Percentiles rank a stretch among this genome's conserved stretches.
Conservation (phyloP, 2,888 invertebrate genomes). For the Agonopterix heracliana region DNA sequence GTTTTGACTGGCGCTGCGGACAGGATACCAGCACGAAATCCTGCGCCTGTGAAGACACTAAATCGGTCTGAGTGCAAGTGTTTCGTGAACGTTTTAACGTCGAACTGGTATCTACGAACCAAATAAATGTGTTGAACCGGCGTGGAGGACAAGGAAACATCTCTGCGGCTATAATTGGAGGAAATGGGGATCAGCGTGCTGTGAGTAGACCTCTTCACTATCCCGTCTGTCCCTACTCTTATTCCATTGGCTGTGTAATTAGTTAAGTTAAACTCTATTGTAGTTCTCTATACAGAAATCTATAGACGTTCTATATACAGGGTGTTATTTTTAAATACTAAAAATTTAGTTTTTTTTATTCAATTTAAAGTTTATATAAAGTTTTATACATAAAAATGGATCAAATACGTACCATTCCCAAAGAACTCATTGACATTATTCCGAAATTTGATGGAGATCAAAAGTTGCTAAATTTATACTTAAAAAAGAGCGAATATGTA, state of each 20-base stretch:
- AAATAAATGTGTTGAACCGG: not conserved
- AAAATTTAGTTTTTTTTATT: too few species aligned
- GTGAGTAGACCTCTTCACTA: conserved; percentile 1
- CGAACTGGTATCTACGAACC: not conserved
- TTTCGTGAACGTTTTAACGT: not conserved
- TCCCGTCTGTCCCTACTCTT: not conserved
- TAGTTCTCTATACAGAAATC: conserved; percentile 1
- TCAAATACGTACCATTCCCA: not conserved
- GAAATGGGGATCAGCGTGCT: not conserved
- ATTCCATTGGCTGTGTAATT: not conserved
- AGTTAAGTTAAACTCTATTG: not conserved
- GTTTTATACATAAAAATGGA: conserved; percentile 1
- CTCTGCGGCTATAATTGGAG: not conserved
- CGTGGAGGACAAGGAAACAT: not conserved
- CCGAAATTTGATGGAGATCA: conserved; percentile 1
- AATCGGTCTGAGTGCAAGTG: not conserved
- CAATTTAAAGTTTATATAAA: too few species aligned
- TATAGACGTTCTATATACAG: not conserved
- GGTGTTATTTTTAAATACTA: not conserved
- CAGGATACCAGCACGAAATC: not conserved
- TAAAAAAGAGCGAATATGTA: conserved; percentile 1
- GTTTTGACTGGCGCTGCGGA: not conserved
- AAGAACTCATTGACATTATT: not conserved
- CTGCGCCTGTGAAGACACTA: not conserved
- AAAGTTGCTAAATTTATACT: conserved; percentile 1